These are phyloP conservation scores for Ophion costatus DNA, from an alignment of 2,888 invertebrate genomes.

Conservation along the genomic window DNA sequence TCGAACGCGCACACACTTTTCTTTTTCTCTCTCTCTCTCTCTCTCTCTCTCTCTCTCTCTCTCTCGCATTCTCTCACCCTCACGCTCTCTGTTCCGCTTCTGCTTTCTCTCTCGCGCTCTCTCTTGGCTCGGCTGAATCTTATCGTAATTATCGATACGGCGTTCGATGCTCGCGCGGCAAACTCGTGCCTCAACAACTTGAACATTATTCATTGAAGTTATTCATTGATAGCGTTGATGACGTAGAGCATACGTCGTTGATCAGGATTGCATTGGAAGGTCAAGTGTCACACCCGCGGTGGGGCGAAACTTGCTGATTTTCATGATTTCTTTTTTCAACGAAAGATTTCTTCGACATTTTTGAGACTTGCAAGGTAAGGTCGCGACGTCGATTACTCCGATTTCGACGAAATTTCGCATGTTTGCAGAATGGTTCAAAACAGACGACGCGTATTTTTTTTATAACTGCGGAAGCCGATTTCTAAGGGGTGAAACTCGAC, in stretches of 20 bases:
- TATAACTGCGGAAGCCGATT: too few relatives aligned
- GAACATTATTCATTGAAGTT: neutral
- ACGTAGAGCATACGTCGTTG: neutral
- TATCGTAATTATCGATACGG: neutral
- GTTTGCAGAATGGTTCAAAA: too few relatives aligned
- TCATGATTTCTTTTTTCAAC: too few relatives aligned
- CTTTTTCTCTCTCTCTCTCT: neutral
- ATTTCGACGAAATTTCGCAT: too few relatives aligned
- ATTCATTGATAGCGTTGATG: neutral
- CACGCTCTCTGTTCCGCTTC: neutral
- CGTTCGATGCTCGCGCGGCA: neutral
- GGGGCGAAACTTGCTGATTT: too few relatives aligned
- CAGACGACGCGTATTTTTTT: too few relatives aligned
- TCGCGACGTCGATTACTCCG: too few relatives aligned
- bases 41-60: neutral
- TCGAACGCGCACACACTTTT: constrained; percentile 48
- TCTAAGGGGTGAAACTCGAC: too few relatives aligned
- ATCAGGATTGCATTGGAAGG: neutral
- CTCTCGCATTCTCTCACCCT: constrained; percentile 1
- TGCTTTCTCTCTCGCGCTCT: neutral
- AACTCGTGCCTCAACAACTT: neutral
- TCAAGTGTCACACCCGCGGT: too few relatives aligned
- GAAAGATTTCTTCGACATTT: too few relatives aligned
- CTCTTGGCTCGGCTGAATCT: neutral
- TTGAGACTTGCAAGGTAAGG: too few relatives aligned